Evolutionary conservation across 2,797 vertebrate species (phyloP), one percentile per base, ranked within the genome.

Genomic region (Chiloscyllium punctatum): DNA sequence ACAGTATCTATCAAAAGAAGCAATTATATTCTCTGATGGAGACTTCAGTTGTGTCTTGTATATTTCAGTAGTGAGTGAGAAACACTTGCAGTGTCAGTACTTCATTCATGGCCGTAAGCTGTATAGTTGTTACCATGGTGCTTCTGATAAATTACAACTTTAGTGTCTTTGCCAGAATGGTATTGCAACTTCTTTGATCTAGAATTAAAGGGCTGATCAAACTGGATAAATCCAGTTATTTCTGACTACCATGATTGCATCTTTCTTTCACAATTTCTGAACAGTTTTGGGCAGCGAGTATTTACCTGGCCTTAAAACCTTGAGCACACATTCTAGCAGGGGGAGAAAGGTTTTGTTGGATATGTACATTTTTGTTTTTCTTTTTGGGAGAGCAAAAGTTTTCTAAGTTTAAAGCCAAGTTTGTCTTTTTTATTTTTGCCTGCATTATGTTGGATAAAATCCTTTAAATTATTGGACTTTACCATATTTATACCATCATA

Each of bases 121-220:
- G 5, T 69, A 37, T 18, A 42, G 48, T 37, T 91, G 79, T n/a
- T 95, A 53, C 71, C 23, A 33, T 88, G 48, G 84, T 68, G 74
- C 69, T 62, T 94, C 74, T 95, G 71, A 95, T 95, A 53, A 91
- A 92, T 91, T 92, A 77, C 51, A 69, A 33, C 51, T 95, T 74
- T 11, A 42, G 51, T 51, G 37, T 96, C 86, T 86, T 68, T 79
- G 95, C 79, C 90, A 94, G 95, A 62, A 11, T 33, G 72, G 27
- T 87, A 82, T 95, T 94, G 88, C 71, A 68, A 72, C 91, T 77
- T 94, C 95, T 82, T 94, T 95, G 82, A 96, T 96, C 77, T 57
- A 27, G 53, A 79, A 91, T 92, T 94, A 77, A 77, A 77, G 33
- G 13, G 48, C 37, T 74, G 68, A 95, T 95, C n/a, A n/a, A 74